Evolutionary conservation across 2,113 vertebrate species (phyloP).

Genomic region (Taurulus bubalis): DNA sequence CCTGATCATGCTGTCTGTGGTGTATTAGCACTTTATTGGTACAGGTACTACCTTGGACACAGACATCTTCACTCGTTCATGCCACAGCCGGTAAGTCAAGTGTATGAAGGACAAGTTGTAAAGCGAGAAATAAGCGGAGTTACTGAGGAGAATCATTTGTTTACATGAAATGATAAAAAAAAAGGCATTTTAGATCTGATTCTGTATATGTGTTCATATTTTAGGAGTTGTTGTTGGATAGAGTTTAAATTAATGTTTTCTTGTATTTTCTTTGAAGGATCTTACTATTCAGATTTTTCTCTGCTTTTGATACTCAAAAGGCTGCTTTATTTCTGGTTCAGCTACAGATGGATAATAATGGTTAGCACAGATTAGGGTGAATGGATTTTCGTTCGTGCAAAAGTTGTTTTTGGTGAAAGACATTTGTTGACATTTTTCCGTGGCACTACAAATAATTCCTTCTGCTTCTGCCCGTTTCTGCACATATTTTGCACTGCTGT

Average conservation of each 20-base stretch:
- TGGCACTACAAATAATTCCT: slow-evolving; percentile 32
- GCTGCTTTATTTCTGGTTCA: slow-evolving; percentile 45
- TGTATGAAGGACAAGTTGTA: slow-evolving; percentile 65
- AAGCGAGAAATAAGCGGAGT: slow-evolving; percentile 58
- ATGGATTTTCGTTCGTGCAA: slow-evolving; percentile 40
- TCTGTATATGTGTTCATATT: slow-evolving; percentile 78
- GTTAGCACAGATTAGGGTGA: slow-evolving; percentile 40
- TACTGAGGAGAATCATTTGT: slow-evolving; percentile 68
- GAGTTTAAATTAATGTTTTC: slow-evolving; percentile 55
- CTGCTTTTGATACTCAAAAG: slow-evolving; percentile 57
- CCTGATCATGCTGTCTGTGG: slow-evolving; percentile 71
- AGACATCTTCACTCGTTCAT: slow-evolving; percentile 46
- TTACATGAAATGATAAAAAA: slow-evolving; percentile 72
- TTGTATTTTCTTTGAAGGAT: slow-evolving; percentile 62
- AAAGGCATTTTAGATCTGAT: slow-evolving; percentile 73
- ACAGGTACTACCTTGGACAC: slow-evolving; percentile 79
- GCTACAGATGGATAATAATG: slow-evolving; percentile 6
- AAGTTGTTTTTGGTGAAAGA: slow-evolving; percentile 41
- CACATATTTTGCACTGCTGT: slow-evolving; percentile 68
- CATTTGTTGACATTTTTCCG: slow-evolving; percentile 39
- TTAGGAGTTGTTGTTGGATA: slow-evolving; percentile 59
- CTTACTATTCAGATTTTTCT: slow-evolving; percentile 26
- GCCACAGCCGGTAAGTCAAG: slow-evolving; percentile 59
- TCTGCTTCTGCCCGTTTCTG: slow-evolving; percentile 54
- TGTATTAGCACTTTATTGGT: slow-evolving; percentile 85